These are phyloP conservation scores for Umimayanthus chanpuru DNA, from an alignment of 92 coral and sea anemone species.

Conservation along the genomic window DNA sequence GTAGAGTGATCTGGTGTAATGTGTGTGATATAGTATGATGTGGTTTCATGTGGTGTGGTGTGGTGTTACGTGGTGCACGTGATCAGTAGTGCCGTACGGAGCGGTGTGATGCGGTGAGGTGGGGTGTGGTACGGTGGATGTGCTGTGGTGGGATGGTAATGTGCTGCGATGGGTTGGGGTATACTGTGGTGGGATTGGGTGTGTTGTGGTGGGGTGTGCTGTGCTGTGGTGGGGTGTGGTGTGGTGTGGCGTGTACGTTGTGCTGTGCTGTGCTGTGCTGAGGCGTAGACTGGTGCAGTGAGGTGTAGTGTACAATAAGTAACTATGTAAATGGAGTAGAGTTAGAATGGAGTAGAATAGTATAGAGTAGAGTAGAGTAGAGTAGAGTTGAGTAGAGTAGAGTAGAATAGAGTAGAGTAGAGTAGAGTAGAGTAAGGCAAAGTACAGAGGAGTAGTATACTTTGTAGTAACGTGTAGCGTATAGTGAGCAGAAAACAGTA, in stretches of 20 bases:
- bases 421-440: neutral
- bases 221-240: neutral
- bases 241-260: neutral
- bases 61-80: too few relatives aligned
- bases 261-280: neutral
- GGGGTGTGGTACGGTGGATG: neutral
- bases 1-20: neutral
- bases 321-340: neutral
- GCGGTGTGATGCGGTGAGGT: too few relatives aligned
- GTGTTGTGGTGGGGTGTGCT: neutral
- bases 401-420: neutral
- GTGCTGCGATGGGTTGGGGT: too few relatives aligned
- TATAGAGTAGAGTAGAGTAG: neutral
- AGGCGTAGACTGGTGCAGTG: neutral
- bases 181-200: neutral
- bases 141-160: too few relatives aligned
- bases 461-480: neutral
- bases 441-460: neutral
- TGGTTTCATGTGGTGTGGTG: too few relatives aligned
- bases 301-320: neutral
- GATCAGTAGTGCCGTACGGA: too few relatives aligned
- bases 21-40: neutral
- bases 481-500: neutral
- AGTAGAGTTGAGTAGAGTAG: neutral
- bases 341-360: neutral